A percentile compares a stretch with the other conserved stretches of the same genome.
Conservation (phyloP, 2,888 invertebrate genomes). For the Anagyrus pseudococci region DNA sequence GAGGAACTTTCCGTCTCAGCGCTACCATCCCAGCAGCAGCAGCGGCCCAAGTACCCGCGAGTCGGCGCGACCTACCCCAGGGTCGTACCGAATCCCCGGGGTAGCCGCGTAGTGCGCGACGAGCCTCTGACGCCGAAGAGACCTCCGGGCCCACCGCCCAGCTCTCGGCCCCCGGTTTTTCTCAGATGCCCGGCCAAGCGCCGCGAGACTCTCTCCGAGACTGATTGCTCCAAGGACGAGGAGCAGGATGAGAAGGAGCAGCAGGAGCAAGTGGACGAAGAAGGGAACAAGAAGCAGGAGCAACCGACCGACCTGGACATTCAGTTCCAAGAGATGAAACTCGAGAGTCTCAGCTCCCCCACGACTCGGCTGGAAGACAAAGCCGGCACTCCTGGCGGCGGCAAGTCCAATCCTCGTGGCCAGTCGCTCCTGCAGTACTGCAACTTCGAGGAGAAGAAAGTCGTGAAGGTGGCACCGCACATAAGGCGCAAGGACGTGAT, state of each 20-base stretch:
- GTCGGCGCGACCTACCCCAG: slow-evolving; percentile 49
- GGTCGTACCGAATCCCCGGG: slow-evolving; percentile 35
- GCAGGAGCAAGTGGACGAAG: neutral
- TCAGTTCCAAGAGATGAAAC: slow-evolving; percentile 50
- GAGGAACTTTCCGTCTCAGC: slow-evolving; percentile 1
- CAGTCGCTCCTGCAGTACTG: slow-evolving; percentile 55
- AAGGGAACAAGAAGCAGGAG: slow-evolving; percentile 17
- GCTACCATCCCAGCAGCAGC: slow-evolving; percentile 30
- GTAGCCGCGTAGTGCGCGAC: neutral
- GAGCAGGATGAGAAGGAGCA: slow-evolving; percentile 9
- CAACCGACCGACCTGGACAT: slow-evolving; percentile 57
- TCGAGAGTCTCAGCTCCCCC: slow-evolving; percentile 42
- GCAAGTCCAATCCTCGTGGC: slow-evolving; percentile 20
- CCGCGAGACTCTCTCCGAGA: neutral
- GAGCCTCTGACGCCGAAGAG: slow-evolving; percentile 34
- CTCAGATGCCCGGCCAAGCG: slow-evolving; percentile 50
- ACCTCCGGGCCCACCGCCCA: slow-evolving; percentile 33
- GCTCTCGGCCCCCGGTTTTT: slow-evolving; percentile 51
- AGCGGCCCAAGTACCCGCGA: slow-evolving; percentile 53
- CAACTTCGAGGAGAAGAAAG: slow-evolving; percentile 57
- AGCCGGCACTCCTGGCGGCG: slow-evolving; percentile 10
- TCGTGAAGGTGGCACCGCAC: slow-evolving; percentile 57
- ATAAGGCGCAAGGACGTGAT: slow-evolving; percentile 65
- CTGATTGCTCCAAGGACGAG: too few relatives aligned
- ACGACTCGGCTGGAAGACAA: neutral